Evolutionary conservation across 2,888 invertebrate species (phyloP), one percentile per base, ranked within the genome.

Genomic region (Beris chalybata): DNA sequence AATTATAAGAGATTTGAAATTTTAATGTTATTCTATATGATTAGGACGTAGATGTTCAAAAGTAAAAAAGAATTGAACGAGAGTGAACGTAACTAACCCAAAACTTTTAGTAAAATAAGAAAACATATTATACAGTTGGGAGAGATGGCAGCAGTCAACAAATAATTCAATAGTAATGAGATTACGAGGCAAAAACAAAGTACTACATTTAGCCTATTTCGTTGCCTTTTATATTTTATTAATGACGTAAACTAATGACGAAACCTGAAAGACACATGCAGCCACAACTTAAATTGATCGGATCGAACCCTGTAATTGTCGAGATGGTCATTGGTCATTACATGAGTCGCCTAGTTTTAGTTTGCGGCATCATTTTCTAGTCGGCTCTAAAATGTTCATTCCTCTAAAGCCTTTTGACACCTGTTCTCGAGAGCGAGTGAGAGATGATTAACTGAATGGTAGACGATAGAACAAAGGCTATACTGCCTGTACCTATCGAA

Each of bases 1-100:
- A 69, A 69, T 69, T 69, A 67, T 50, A 61, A 52, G 52, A 38
- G 50, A 50, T 50, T 61, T 61, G 32, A 38, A 22, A 61, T 50
- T 61, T 50, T 38, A 38, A 38, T 38, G 7, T 9, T 7, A 38
- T 38, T 38, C 3, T 3, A 3, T 22, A 3, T 22, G 22, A 22
- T 22, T 22, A 22, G 3, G 22, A 22, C 22, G 22, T 22, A 22
- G 22, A 22, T 1, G 22, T 22, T 22, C 22, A 22, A 22, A 22
- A 22, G 22, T 22, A 22, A 22, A 22, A 22, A 22, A 22, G 22
- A 22, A 22, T 22, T 22, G 22, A 22, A 22, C 22, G 3, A 22
- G 22, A 22, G 22, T 22, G 22, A 22, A 22, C 22, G 22, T 22
- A 22, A 22, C 22, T 22, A 22, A 22, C 2, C 3, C 22, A 22